Evolutionary conservation across 2,888 invertebrate species (phyloP).

Genomic region (Dolichopus griseipennis): DNA sequence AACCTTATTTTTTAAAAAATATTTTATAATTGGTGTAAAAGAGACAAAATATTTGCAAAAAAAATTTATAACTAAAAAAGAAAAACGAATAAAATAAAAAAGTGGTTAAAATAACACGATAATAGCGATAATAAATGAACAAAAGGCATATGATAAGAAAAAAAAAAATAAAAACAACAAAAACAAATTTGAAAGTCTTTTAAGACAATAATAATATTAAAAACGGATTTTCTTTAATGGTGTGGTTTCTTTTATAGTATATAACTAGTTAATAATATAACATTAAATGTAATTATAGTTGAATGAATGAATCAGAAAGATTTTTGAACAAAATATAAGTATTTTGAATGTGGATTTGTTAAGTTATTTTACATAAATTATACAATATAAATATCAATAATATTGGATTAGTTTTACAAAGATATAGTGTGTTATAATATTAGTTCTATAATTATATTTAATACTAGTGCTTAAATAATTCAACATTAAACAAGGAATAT

Average conservation of each 20-base stretch:
- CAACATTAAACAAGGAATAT: too few species aligned
- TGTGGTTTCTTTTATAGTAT: not conserved
- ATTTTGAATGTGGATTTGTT: not conserved
- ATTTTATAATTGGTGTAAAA: not conserved
- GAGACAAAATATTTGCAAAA: not conserved
- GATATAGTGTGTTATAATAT: too few species aligned
- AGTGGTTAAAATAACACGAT: not conserved
- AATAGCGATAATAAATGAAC: not conserved
- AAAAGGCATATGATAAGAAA: not conserved
- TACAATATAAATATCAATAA: too few species aligned
- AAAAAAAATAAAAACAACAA: too few species aligned
- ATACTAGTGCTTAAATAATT: too few species aligned
- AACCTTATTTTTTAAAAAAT: not conserved
- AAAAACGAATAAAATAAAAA: not conserved
- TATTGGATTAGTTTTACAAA: too few species aligned
- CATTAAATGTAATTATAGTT: not conserved
- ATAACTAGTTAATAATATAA: not conserved
- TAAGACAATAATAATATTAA: not conserved
- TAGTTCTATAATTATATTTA: too few species aligned
- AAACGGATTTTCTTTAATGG: not conserved
- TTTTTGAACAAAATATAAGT: not conserved
- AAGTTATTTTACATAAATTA: not conserved
- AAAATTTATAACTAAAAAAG: not conserved
- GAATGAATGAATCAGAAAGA: not conserved
- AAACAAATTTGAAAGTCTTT: not conserved